Conservation (phyloP, 2,113 vertebrate species). For the Echinops telfairi region DNA sequence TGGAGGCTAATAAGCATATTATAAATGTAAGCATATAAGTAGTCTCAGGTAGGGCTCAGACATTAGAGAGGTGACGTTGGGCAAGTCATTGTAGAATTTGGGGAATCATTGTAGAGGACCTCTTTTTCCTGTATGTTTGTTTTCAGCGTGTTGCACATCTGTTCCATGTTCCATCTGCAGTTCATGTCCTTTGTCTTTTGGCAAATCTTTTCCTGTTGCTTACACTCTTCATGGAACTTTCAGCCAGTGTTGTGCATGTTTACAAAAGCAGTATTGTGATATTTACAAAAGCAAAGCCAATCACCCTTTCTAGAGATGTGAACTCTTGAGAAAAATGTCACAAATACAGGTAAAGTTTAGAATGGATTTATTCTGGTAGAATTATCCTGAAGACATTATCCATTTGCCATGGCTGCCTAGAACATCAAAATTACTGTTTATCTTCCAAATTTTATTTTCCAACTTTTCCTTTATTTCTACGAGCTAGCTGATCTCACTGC, state of each 20-base stretch:
- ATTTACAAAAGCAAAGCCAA: not conserved
- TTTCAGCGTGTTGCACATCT: not conserved
- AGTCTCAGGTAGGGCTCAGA: not conserved
- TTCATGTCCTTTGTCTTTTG: not conserved
- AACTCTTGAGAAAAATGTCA: not conserved
- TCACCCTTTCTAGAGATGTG: not conserved
- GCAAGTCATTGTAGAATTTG: not conserved
- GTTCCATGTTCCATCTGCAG: not conserved
- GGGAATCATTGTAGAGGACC: not conserved
- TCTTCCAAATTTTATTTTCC: not conserved
- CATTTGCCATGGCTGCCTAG: not conserved
- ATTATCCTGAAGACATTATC: not conserved
- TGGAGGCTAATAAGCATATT: not conserved
- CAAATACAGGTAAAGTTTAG: not conserved
- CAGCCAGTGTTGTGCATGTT: not conserved
- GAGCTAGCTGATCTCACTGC: too few species aligned
- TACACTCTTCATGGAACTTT: not conserved
- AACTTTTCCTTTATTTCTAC: not conserved
- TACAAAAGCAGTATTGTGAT: not conserved
- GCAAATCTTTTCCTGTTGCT: not conserved
- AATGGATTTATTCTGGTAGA: not conserved
- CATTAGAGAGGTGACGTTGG: not conserved
- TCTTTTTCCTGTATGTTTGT: not conserved
- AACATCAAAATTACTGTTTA: not conserved
- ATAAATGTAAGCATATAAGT: too few species aligned